Conservation (phyloP, 2,113 vertebrate genomes). For the Hemiprocne comata region DNA sequence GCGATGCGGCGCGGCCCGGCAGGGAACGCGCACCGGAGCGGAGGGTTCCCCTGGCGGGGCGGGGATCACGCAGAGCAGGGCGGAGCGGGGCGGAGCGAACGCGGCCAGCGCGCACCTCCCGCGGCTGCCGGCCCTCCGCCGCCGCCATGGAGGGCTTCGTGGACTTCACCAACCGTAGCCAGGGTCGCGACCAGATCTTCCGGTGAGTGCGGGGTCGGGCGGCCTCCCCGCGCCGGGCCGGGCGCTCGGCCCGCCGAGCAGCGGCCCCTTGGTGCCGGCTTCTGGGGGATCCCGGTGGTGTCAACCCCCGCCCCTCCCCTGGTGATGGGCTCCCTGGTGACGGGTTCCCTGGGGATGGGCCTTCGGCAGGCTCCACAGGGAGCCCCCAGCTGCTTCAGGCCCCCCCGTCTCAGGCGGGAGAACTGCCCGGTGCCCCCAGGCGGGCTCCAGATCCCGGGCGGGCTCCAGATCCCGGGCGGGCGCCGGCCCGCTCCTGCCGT, state of each 20-base stretch:
- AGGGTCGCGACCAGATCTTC: constrained; percentile 89
- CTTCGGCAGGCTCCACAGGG: neutral
- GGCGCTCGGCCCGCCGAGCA: neutral
- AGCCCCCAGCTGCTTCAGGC: no score
- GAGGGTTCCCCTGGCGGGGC: neutral
- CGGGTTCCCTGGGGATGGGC: no score
- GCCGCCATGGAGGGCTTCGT: constrained; percentile 83
- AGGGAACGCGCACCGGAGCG: neutral
- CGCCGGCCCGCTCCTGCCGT: no score
- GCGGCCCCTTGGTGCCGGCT: neutral
- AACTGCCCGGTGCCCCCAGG: no score
- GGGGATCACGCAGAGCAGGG: neutral
- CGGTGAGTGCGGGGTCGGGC: constrained; percentile 74
- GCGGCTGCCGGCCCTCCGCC: no score
- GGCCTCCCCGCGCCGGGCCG: no score
- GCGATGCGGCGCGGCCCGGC: neutral
- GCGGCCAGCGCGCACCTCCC: neutral
- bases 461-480: no score
- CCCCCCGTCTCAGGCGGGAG: no score
- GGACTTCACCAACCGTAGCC: constrained; percentile 84
- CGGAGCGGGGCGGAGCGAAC: neutral
- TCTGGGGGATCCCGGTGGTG: neutral
- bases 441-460: no score
- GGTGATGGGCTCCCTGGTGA: no score
- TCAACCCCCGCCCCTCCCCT: no score